A percentile compares a stretch with the other conserved stretches of the same genome.
Evolutionary conservation across 2,113 vertebrate genomes (phyloP).

Genomic region (Ia io): DNA sequence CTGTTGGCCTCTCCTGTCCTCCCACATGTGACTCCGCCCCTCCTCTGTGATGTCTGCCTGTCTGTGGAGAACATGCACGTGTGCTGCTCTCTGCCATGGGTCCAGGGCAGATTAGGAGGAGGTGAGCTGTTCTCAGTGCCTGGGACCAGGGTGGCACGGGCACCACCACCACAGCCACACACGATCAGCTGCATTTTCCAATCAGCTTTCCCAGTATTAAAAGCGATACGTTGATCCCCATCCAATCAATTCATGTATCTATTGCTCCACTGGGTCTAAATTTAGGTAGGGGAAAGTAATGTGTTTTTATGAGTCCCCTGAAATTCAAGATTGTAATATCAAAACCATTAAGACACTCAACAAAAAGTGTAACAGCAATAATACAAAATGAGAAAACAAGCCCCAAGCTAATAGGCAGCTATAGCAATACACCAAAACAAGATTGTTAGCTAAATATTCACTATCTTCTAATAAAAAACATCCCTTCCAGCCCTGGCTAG

Average conservation of each 20-base stretch:
- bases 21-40: background rate
- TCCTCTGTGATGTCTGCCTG: background rate
- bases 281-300: background rate
- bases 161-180: background rate
- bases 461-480: background rate
- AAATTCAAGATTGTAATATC: background rate
- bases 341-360: slow-evolving; percentile 12
- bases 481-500: too few relatives aligned
- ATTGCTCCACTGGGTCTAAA: background rate
- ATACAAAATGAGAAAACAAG: background rate
- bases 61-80: background rate
- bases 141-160: background rate
- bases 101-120: background rate
- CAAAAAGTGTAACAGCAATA: background rate
- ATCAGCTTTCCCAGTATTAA: background rate
- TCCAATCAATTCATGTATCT: background rate
- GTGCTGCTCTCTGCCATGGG: background rate
- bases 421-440: background rate
- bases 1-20: background rate
- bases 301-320: background rate
- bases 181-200: background rate
- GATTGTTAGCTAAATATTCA: background rate
- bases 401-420: background rate
- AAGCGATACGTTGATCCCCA: background rate
- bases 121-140: background rate